A percentile compares a stretch with the other conserved stretches of the same genome.
Evolutionary conservation across 1,140 invertebrate species (phyloP).

Genomic region (Hermatobates lingyangjiaoensis): DNA sequence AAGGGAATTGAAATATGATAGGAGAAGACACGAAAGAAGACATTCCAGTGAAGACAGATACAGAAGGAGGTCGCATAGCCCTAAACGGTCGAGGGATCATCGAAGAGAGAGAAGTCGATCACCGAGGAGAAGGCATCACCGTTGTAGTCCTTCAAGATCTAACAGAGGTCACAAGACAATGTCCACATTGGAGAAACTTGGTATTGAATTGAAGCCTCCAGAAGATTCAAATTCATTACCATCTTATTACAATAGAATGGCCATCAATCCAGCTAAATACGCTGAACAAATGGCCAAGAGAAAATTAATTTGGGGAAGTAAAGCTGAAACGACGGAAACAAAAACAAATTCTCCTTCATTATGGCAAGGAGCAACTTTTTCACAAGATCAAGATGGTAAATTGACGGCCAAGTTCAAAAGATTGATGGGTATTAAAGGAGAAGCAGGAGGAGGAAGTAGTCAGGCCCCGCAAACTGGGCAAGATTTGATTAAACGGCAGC

Average conservation of each 20-base stretch:
- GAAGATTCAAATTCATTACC: slow-evolving; percentile 20
- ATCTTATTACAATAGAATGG: slow-evolving; percentile 61
- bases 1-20: too few relatives aligned
- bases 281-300: slow-evolving; percentile 77
- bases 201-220: slow-evolving; percentile 18
- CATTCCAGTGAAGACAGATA: neutral
- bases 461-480: neutral
- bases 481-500: slow-evolving; percentile 50
- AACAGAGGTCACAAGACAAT: neutral
- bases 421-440: slow-evolving; percentile 80
- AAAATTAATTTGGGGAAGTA: slow-evolving; percentile 21
- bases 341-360: slow-evolving; percentile 28
- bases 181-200: slow-evolving; percentile 16
- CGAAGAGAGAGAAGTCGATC: neutral
- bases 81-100: neutral
- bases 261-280: slow-evolving; percentile 61
- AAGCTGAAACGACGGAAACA: slow-evolving; percentile 18
- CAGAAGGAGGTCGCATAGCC: neutral
- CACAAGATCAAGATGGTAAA: slow-evolving; percentile 74
- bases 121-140: neutral
- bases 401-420: slow-evolving; percentile 87
- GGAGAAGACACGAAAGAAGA: neutral
- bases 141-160: neutral
- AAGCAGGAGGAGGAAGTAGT: slow-evolving; percentile 10
- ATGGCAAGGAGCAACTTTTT: slow-evolving; percentile 68